These are phyloP conservation scores for Crossocerus cetratus DNA, from an alignment of 2,888 invertebrate species.

Conservation along the genomic window DNA sequence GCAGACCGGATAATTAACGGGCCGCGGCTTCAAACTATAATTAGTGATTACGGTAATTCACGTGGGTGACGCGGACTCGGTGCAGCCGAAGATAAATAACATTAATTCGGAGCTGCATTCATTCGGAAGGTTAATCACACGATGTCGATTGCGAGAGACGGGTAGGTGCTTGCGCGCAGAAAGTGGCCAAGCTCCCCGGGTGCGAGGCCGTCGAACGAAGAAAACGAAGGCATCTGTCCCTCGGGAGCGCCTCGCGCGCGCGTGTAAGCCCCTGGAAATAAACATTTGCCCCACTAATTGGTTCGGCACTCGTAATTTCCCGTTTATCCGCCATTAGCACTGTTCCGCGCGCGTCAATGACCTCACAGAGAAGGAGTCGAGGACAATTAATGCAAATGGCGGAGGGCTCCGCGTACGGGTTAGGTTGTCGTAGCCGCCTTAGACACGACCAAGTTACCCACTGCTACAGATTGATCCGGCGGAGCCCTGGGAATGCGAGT, in stretches of 20 bases:
- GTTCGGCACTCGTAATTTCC: too few species aligned
- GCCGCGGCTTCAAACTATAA: slow-evolving; percentile 54
- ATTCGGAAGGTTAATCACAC: slow-evolving; percentile 45
- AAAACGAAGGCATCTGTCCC: too few species aligned
- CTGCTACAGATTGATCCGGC: not conserved
- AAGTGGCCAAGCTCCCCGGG: too few species aligned
- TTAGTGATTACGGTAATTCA: slow-evolving; percentile 61
- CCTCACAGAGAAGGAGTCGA: slow-evolving; percentile 29
- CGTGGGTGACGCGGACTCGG: slow-evolving; percentile 34
- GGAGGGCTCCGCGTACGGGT: too few species aligned
- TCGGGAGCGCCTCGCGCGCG: slow-evolving; percentile 16
- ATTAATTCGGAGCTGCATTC: slow-evolving; percentile 51
- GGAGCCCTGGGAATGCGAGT: not conserved
- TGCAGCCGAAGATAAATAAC: slow-evolving; percentile 53
- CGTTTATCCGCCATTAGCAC: slow-evolving; percentile 12
- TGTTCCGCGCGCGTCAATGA: slow-evolving; percentile 1
- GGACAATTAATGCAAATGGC: too few species aligned
- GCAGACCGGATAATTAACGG: slow-evolving; percentile 55
- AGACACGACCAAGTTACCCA: not conserved
- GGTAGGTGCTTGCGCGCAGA: too few species aligned
- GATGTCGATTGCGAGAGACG: slow-evolving; percentile 34
- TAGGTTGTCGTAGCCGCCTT: too few species aligned
- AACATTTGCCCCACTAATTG: too few species aligned
- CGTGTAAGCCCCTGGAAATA: too few species aligned
- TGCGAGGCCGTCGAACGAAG: too few species aligned